Evolutionary conservation across 1,140 invertebrate genomes (phyloP), one percentile per base, ranked within the genome.

Genomic region (Calephelis nemesis): DNA sequence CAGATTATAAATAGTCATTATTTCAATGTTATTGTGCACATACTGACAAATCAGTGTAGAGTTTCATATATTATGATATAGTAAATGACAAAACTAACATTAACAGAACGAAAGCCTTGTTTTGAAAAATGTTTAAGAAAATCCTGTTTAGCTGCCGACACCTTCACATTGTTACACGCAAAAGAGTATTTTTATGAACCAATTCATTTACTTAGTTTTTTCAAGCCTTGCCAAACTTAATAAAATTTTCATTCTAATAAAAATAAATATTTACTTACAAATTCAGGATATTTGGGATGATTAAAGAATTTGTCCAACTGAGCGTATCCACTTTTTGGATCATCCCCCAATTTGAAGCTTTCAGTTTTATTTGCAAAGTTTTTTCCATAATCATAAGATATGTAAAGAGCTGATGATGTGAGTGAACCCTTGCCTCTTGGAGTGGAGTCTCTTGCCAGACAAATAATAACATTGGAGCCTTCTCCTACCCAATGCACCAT

Each of bases 401-500:
- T 95, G 80, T 95, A 98, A 6, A 98, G 93, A 47, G 95, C 93
- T 54, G 95, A 97, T 67, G 95, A 94, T 74, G 88, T 90, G 63
- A 85, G 71, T 5, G 81, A 71, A 47, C 87, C 87, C 74, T 90
- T 91, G 62, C 84, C 78, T 13, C 87, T 78, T 13, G 92, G 92
- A 63, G 90, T 88, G 13, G 94, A 94, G 81, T 97, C 95, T 80
- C 95, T 93, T 2, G 97, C 96, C 62, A 98, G 89, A 76, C 97
- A 98, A 67, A 98, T 95, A 69, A 98, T 96, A 10, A 98, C 96
- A 87, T 96, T 94, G 54, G 96, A 97, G 15, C 94, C 94, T 82
- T 96, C 95, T 39, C 97, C 97, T 42, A 97, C 96, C 97, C 97
- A 98, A 89, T 97, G 96, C 1, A 98, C 96, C 93, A 97, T 96